phyloP scores from a whole-genome alignment of 2,113 vertebrate genomes.

The Varanus salvator region DNA sequence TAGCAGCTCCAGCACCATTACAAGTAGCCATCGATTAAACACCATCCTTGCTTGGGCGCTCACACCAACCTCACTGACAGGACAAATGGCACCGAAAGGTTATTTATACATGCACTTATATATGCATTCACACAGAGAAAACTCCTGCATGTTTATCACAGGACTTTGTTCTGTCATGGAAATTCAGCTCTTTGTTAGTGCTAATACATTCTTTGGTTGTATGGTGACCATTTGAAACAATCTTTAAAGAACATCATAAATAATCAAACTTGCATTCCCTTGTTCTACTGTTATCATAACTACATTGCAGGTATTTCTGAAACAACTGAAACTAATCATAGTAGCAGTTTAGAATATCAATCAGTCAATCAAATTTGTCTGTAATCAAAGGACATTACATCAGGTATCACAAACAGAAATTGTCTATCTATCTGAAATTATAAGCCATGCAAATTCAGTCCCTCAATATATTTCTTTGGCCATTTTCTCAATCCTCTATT shows the following conservation, averaged over 20 bases:
- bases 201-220: neutral
- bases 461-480: neutral
- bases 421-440: too few species aligned
- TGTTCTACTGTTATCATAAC: neutral
- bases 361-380: too few species aligned
- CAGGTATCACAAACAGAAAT: too few species aligned
- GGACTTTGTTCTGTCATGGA: neutral
- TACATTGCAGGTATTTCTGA: neutral
- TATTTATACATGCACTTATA: neutral
- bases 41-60: conserved; percentile 41
- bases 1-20: conserved; percentile 58
- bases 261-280: neutral
- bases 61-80: neutral
- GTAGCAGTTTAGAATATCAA: neutral
- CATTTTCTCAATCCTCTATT: neutral
- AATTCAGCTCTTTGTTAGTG: neutral
- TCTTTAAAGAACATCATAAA: neutral
- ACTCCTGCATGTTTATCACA: neutral
- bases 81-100: neutral
- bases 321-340: neutral
- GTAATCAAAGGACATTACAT: too few species aligned
- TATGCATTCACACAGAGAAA: neutral
- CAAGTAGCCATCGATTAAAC: conserved; percentile 36
- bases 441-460: neutral
- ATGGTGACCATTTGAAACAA: neutral